Evolutionary conservation across 2,113 vertebrate species (phyloP), one percentile per base, ranked within the genome.

Genomic region (Actenoides hombroni): DNA sequence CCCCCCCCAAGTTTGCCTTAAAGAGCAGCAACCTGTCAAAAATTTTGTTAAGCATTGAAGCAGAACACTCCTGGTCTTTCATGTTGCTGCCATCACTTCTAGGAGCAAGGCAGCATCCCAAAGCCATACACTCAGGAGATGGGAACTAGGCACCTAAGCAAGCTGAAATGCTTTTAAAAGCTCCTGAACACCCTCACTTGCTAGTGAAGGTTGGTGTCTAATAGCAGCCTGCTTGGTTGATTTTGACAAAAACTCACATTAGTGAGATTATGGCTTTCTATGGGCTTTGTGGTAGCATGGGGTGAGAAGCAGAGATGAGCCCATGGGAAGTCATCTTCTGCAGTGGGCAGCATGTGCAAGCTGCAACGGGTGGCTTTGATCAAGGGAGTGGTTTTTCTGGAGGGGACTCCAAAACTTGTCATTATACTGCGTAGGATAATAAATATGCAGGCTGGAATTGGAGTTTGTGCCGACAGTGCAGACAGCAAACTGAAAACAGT

Each of bases 401-500:
- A 85, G 60, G 63, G 56, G 82, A 69, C 69, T 76, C 51, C 44
- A 35, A 57, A 24, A 13, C 21, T 54, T 51, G 35, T 19, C 23
- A 20, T 33, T 20, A 51, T 1, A 1, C 17, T 21, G 17, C 6
- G 14, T 8, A 29, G 29, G n/a, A 16, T 29, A 51, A 35, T n/a
- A 77, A 67, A 37, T 10, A 16, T 18, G 13, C 25, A 37, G 37
- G 60, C 54, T 76, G 24, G 67, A 57, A 59, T 14, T 10, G 15
- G 42, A 37, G 26, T 37, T 35, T 44, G 63, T n/a, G 10, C 35
- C 37, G 42, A 3, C 0, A 6, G 19, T 0, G 0, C 8, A 24
- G 71, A 13, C 39, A 23, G 63, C 26, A n/a, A 83, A 71, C 24
- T 18, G 2, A 74, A 67, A 44, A 11, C 33, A 13, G 21, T 0